Evolutionary conservation across 2,797 vertebrate genomes (phyloP).

Genomic region (Clarias pachynema): DNA sequence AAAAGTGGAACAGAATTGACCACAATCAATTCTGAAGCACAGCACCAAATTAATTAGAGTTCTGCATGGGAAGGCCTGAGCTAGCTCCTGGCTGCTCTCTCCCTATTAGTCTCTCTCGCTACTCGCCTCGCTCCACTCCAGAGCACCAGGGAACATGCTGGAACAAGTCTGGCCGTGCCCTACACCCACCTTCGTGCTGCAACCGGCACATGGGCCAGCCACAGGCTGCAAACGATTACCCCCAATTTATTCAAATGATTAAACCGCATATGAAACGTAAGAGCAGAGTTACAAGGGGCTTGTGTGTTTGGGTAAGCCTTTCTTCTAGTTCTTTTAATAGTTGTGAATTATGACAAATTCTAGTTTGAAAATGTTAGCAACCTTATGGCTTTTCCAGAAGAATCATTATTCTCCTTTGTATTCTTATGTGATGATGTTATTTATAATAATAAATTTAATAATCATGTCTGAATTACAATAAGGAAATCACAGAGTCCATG

Average conservation of each 20-base stretch:
- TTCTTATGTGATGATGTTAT: background rate
- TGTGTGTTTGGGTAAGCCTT: background rate
- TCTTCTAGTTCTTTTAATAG: conserved; percentile 1
- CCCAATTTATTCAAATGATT: conserved; percentile 85
- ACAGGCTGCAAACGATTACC: conserved; percentile 79
- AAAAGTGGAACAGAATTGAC: conserved; percentile 90
- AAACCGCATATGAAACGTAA: conserved; percentile 75
- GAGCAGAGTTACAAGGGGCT: conserved; percentile 45
- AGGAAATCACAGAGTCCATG: background rate
- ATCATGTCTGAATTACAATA: background rate
- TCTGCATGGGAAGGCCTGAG: conserved; percentile 85
- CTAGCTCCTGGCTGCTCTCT: conserved; percentile 74
- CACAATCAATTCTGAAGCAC: conserved; percentile 94
- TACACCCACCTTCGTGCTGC: conserved; percentile 78
- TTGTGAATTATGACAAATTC: background rate
- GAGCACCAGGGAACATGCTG: conserved; percentile 49
- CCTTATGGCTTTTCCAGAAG: background rate
- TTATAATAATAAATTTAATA: background rate
- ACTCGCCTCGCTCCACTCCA: conserved; percentile 53
- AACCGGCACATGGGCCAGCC: conserved; percentile 41
- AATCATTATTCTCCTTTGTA: background rate
- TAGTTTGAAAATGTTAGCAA: conserved; percentile 3
- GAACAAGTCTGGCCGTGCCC: conserved; percentile 72
- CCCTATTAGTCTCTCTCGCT: conserved; percentile 64
- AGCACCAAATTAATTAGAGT: conserved; percentile 95